phyloP scores from a whole-genome alignment of 92 coral and sea anemone species.

The Paragorgia papillata region DNA sequence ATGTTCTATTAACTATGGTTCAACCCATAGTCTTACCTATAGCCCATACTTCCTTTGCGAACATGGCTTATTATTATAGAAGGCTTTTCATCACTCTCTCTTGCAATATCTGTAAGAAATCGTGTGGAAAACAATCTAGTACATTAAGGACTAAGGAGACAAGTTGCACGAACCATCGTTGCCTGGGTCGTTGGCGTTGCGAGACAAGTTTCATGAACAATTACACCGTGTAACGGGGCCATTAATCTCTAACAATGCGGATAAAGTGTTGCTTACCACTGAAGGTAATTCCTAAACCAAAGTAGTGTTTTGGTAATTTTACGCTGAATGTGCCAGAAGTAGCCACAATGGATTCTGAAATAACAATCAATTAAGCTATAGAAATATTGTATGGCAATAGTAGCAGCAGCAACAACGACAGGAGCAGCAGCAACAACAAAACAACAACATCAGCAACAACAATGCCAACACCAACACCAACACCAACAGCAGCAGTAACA shows the following conservation, averaged over 20 bases:
- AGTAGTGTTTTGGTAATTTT: constrained; percentile 33
- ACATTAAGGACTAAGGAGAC: too few relatives aligned
- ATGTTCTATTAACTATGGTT: too few relatives aligned
- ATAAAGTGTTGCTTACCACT: constrained; percentile 25
- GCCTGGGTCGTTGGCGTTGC: too few relatives aligned
- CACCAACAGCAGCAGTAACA: not conserved
- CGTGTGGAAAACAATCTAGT: not conserved
- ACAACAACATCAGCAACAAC: not conserved
- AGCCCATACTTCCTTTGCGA: constrained; percentile 39
- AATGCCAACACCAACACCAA: not conserved
- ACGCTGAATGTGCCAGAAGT: constrained; percentile 42
- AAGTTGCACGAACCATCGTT: too few relatives aligned
- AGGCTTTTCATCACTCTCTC: not conserved
- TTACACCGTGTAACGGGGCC: too few relatives aligned
- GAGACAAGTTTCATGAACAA: too few relatives aligned
- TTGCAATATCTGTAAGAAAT: not conserved
- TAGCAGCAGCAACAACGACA: not conserved
- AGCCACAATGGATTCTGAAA: constrained; percentile 38
- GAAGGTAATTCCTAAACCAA: constrained; percentile 43
- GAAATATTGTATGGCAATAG: too few relatives aligned
- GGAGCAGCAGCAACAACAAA: not conserved
- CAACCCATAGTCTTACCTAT: constrained; percentile 30
- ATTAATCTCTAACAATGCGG: too few relatives aligned
- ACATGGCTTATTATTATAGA: constrained; percentile 34
- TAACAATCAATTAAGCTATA: too few relatives aligned